Evolutionary conservation across 2,888 invertebrate species (phyloP), one percentile per base, ranked within the genome.

Genomic region (Xanthorhoe designata): DNA sequence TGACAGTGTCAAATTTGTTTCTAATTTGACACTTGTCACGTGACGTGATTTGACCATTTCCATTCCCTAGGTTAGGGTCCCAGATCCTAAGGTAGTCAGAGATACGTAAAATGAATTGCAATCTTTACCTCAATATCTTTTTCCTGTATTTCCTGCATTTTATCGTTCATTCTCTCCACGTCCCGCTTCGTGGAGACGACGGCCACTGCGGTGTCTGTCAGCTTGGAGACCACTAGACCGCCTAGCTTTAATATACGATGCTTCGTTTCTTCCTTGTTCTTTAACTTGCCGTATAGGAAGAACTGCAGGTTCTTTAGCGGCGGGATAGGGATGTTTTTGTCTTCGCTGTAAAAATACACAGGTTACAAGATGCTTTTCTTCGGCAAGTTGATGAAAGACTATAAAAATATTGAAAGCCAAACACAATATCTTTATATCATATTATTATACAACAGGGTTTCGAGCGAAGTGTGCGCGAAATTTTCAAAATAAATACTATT

Each of bases 281-380:
- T 84, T 38, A 94, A 86, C 62, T 94, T 92, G 0, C 96, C 96
- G 59, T 95, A 89, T 24, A 97, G 82, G 47, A 95, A 95, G 87
- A 99, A 97, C 78, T 96, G 95, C 87, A 98, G 95, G 68, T 97
- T 95, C 75, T 96, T 96, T 18, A 98, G 85, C 0, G 97, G 95
- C 1, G 96, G 96, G 7, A 93, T 86, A n/a, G 94, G 95, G 19
- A 95, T 89, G 72, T 95, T 93, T 54, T 96, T 94, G 84, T 95
- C 96, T 0, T 96, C 95, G 0, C 96, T 95, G 72, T 24, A 75
- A 72, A 68, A 63, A 47, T 32, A 10, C 7, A 1, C n/a, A 45
- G 47, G 15, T 15, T 42, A 42, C 38, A 42, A 3, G 10, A 13
- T 13, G 13, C 13, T 42, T 42, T 42, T 32, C 5, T 32, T 24